Base-by-base conservation (phyloP, 2,113 vertebrate genomes). In the Centropus unirufus region DNA sequence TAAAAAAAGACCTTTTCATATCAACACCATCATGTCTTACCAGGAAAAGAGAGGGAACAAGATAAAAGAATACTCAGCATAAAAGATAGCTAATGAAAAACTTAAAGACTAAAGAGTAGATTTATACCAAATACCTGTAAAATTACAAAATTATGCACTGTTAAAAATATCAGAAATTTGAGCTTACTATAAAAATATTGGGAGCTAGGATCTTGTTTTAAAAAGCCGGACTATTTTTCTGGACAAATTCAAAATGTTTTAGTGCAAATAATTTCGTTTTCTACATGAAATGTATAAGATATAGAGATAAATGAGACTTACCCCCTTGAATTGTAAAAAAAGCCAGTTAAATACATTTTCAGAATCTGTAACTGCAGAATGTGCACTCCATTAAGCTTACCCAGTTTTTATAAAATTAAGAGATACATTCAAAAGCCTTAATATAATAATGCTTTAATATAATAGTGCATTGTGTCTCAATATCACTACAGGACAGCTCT, bases 371-470 rank as follows among this genome's bases (percentile, higher is more conserved):
- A 70, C 59, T 86, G 40, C 44, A 91, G 87, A 85, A 76, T 63
- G 34, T 14, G 3, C 72, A 61, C 42, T 95, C 84, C 69, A 93
- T 72, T 90, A 93, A 68, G 72, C 57, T 76, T 90, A 73, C 9
- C 30, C 44, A 76, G 15, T 21, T 95, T 61, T 95, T 90, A 92
- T 68, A 91, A 82, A 90, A 96, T 96, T 87, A 95, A 86, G 75
- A 81, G 76, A 74, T 54, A 66, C 30, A 79, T 90, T 87, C 86
- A 40, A 52, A 62, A 82, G 49, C 68, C 75, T 70, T 90, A 93
- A 96, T 89, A 86, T 4, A 57, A 96, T 77, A 91, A 94, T 75
- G 52, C 80, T 93, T 95, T 94, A 94, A 93, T 86, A 86, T 26
- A 93, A 74, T 87, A 90, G 83, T 59, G 44, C 87, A 80, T 57